phyloP scores from a whole-genome alignment of 2,797 vertebrate genomes.

The Chiroxiphia lanceolata region DNA sequence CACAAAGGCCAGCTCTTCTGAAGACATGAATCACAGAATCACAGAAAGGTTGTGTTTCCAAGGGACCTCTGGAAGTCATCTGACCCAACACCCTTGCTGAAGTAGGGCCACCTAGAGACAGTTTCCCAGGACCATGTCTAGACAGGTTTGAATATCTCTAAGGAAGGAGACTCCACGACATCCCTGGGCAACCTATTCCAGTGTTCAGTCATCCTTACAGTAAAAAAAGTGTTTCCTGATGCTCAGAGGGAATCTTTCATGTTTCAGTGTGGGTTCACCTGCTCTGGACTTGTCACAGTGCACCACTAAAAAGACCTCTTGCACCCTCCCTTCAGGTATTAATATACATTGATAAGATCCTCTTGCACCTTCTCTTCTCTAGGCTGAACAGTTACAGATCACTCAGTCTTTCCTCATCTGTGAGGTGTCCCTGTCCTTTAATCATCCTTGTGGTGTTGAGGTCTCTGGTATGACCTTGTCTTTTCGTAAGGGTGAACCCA shows the following conservation, averaged over 20 bases:
- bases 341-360: not conserved
- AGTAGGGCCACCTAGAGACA: not conserved
- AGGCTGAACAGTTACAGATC: not conserved
- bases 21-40: not conserved
- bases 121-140: not conserved
- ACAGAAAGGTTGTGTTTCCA: not conserved
- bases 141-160: not conserved
- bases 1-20: not conserved
- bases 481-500: not conserved
- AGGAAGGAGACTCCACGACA: not conserved
- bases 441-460: not conserved
- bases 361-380: not conserved
- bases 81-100: not conserved
- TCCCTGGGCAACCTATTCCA: not conserved
- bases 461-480: too few relatives aligned
- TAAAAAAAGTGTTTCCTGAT: not conserved
- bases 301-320: not conserved
- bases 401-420: not conserved
- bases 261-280: not conserved
- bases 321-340: not conserved
- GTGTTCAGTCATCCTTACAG: not conserved
- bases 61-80: not conserved
- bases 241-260: fast-evolving
- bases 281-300: not conserved
- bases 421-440: not conserved